Percentiles rank a stretch among this genome's conserved stretches.
phyloP scores from a whole-genome alignment of 2,888 invertebrate genomes.

The Nipponacmea schrenckii region DNA sequence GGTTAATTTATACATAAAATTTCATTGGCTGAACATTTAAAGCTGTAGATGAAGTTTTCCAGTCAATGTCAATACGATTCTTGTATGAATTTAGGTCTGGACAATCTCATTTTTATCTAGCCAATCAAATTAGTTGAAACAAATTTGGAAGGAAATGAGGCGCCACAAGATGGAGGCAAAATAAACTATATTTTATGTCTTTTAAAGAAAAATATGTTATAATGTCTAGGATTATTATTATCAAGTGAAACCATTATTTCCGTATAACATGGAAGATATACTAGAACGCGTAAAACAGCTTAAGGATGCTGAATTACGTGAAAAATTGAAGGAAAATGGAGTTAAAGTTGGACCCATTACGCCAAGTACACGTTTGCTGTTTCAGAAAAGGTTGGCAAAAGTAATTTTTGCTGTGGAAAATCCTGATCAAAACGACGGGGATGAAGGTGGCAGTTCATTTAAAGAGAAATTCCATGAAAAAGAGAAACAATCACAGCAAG shows the following conservation, averaged over 20 bases:
- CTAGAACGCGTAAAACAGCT: slow-evolving; percentile 37
- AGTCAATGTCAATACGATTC: no score
- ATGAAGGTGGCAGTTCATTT: not conserved
- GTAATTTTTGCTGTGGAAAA: slow-evolving; percentile 30
- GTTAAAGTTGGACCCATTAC: slow-evolving; percentile 51
- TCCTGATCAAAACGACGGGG: not conserved
- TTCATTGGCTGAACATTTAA: slow-evolving; percentile 16
- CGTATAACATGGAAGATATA: slow-evolving; percentile 44
- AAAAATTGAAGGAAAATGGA: slow-evolving; percentile 39
- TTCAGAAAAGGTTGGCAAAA: slow-evolving; percentile 45
- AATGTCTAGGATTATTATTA: not conserved
- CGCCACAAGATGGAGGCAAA: no score
- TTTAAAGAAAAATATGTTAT: no score
- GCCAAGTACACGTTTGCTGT: slow-evolving; percentile 37
- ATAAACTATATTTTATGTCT: no score
- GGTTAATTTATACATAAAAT: slow-evolving; percentile 8
- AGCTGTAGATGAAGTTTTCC: no score
- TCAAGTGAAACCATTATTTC: not conserved
- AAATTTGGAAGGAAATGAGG: no score
- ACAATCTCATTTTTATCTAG: no score
- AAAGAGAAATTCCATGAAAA: not conserved
- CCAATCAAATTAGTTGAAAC: no score
- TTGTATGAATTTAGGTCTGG: no score
- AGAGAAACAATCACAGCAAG: not conserved
- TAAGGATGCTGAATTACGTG: slow-evolving; percentile 38